phyloP scores from a whole-genome alignment of 2,888 invertebrate genomes.

The Villa cingulata region DNA sequence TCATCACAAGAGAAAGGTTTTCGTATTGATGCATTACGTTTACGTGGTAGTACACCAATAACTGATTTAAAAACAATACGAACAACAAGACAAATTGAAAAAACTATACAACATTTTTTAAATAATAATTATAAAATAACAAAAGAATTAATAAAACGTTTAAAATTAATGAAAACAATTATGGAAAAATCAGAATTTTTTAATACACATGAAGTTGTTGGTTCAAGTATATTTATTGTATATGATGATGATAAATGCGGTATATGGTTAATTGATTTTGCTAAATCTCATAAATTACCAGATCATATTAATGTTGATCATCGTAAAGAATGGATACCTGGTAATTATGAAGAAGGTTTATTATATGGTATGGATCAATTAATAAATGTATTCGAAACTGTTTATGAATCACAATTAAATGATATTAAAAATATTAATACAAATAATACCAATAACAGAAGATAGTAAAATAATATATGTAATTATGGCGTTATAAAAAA shows the following conservation, averaged over 20 bases:
- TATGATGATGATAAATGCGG: constrained; percentile 80
- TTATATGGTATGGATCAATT: constrained; percentile 85
- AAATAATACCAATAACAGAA: too few relatives aligned
- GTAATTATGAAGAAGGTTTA: constrained; percentile 96
- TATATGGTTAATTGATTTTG: constrained; percentile 96
- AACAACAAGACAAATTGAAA: constrained; percentile 56
- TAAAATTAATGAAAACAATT: constrained; percentile 60
- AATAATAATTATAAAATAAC: constrained; percentile 50
- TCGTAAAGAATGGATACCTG: constrained; percentile 69
- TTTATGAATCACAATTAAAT: constrained; percentile 20
- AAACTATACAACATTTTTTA: constrained; percentile 62
- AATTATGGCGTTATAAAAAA: too few relatives aligned
- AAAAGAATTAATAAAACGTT: constrained; percentile 53
- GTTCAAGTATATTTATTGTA: constrained; percentile 86
- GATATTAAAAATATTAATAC: background rate
- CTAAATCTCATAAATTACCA: constrained; percentile 72
- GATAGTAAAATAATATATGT: too few relatives aligned
- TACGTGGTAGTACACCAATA: constrained; percentile 66
- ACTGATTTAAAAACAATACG: constrained; percentile 82
- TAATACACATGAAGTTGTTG: constrained; percentile 78
- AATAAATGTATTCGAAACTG: constrained; percentile 51
- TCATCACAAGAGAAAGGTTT: constrained; percentile 89
- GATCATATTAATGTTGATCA: constrained; percentile 60
- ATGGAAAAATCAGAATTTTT: constrained; percentile 79
- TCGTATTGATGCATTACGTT: constrained; percentile 88